A percentile compares a stretch with the other conserved stretches of the same genome.
Conservation (phyloP, 1,140 invertebrate genomes). For the Ylistrum balloti region DNA sequence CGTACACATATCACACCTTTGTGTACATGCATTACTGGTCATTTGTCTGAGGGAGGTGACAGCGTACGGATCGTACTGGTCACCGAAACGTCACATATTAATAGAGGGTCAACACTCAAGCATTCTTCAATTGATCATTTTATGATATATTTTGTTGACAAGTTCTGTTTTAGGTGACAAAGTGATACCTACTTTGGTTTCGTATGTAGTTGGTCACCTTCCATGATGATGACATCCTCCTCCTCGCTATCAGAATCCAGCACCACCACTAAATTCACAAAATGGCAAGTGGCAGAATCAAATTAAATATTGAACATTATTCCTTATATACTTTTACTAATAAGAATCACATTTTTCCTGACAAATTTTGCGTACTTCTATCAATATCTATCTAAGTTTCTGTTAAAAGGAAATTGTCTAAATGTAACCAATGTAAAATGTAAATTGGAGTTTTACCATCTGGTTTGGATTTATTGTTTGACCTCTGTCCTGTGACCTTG, state of each 20-base stretch:
- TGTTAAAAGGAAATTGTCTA: slow-evolving; percentile 42
- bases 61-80: no score
- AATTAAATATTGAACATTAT: not conserved
- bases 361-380: not conserved
- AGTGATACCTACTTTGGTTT: not conserved
- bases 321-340: not conserved
- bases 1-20: no score
- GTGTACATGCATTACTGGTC: no score
- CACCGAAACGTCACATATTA: no score
- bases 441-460: slow-evolving; percentile 46
- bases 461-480: slow-evolving; percentile 37
- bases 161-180: no score
- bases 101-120: no score
- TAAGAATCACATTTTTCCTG: not conserved
- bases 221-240: slow-evolving; percentile 61
- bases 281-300: not conserved
- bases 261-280: slow-evolving; percentile 56
- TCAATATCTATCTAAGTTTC: not conserved
- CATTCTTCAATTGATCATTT: no score
- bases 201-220: slow-evolving; percentile 52
- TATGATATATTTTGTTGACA: no score
- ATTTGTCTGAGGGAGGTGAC: no score
- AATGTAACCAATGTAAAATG: slow-evolving; percentile 45
- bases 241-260: slow-evolving; percentile 70
- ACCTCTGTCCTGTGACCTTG: not conserved